Evolutionary conservation across 1,140 invertebrate species (phyloP), one percentile per base, ranked within the genome.

Genomic region (Bombus balteatus): DNA sequence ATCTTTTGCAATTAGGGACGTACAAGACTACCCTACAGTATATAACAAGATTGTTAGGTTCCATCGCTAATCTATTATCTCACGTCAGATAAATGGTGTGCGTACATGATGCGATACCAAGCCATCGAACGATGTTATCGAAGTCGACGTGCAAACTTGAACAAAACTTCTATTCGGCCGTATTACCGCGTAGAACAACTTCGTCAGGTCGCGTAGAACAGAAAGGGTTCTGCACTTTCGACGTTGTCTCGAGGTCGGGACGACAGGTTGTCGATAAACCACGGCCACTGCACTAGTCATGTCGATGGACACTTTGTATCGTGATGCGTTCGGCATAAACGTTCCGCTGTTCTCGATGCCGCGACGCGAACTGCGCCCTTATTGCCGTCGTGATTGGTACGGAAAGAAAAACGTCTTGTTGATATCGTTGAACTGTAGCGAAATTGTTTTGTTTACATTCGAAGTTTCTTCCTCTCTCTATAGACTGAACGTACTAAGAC

Each of bases 211-310:
- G 28, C 77, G 71, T 57, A 68, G 82, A 85, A 75, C 79, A 85
- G 89, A 90, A 89, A 87, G 84, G 85, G 88, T 81, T 86, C 57
- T 39, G 74, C 85, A 87, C 89, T 87, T 90, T 77, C 88, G 65
- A 83, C 88, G 37, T 87, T 57, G 81, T 76, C 81, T 65, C 66
- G 66, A 70, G 79, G 41, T 87, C 32, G 71, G 68, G 70, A 57
- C 86, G 86, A 90, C 89, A 88, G 88, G 81, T 87, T 90, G 79
- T 90, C 89, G 86, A 88, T 90, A 87, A 90, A 90, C 86, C 81
- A 85, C 78, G 78, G 71, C 76, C 76, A 84, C 72, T 68, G 80
- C 80, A 87, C 53, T 53, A 83, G 73, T 75, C 74, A 32, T 70
- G 84, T 89, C 66, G 41, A 85, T 72, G 73, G 59, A 85, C 74